Conservation (phyloP, 2,113 vertebrate species). For the Microtus ochrogaster region DNA sequence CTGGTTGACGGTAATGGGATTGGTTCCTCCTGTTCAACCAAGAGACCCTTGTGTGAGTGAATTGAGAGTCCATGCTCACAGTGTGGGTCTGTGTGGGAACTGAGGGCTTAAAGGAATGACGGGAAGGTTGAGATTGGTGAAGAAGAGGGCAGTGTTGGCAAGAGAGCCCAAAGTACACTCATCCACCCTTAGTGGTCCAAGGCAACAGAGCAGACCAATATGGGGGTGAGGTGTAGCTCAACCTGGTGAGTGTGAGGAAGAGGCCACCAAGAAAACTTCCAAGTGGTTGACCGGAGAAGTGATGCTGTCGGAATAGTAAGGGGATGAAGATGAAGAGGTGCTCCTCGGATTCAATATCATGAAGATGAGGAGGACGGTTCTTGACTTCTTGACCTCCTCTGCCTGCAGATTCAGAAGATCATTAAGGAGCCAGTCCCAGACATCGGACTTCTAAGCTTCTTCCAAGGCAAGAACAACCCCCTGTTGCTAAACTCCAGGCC, state of each 20-base stretch:
- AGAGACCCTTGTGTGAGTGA: neutral
- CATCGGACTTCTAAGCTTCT: slow-evolving; percentile 89
- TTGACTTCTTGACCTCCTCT: neutral
- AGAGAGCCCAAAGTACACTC: neutral
- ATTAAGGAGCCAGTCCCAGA: slow-evolving; percentile 91
- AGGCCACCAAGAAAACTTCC: neutral
- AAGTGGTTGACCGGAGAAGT: neutral
- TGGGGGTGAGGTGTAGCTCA: neutral
- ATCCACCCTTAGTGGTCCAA: neutral
- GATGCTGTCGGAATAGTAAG: neutral
- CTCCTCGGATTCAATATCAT: neutral
- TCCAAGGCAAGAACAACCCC: slow-evolving; percentile 82
- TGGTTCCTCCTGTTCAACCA: neutral
- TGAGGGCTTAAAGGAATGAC: neutral
- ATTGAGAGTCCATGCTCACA: neutral
- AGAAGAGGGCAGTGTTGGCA: neutral
- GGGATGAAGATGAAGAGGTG: neutral
- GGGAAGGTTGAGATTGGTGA: neutral
- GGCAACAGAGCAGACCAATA: neutral
- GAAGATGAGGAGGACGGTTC: neutral
- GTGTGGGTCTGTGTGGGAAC: neutral
- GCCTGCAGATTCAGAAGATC: slow-evolving; percentile 91
- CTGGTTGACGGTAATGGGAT: neutral
- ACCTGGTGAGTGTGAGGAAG: neutral
- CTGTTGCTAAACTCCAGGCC: slow-evolving; percentile 55